A percentile compares a stretch with the other conserved stretches of the same genome.
phyloP scores from a whole-genome alignment of 2,113 vertebrate genomes.

The Sebastes schlegelii region DNA sequence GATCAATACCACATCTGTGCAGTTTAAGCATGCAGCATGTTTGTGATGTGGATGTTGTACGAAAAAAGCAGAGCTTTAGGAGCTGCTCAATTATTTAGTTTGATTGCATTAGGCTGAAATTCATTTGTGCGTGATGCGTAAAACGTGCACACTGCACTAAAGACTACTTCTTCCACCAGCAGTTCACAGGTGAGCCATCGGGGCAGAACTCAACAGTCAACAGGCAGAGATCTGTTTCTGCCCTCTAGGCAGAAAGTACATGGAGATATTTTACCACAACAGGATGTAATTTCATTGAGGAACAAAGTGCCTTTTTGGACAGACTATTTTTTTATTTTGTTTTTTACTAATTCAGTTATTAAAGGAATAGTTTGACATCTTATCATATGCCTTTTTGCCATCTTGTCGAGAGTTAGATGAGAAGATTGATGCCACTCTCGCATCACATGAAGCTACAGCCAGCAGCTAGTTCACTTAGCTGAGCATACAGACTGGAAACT shows the following conservation, averaged over 20 bases:
- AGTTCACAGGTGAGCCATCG: neutral
- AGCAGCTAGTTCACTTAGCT: neutral
- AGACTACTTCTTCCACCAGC: slow-evolving; percentile 6
- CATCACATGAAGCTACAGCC: neutral
- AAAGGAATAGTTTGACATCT: neutral
- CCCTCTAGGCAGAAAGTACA: neutral
- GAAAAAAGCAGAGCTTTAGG: neutral
- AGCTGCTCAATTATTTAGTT: neutral
- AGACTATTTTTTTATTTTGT: neutral
- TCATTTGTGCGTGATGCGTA: slow-evolving; percentile 27
- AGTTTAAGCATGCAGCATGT: neutral
- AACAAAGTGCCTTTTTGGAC: neutral
- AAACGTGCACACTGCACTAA: slow-evolving; percentile 15
- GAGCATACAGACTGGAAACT: neutral
- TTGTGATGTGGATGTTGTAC: neutral
- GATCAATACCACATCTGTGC: neutral
- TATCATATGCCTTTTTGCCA: neutral
- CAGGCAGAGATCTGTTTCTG: slow-evolving; percentile 18
- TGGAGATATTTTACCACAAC: neutral
- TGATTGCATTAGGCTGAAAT: neutral
- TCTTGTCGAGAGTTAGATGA: neutral
- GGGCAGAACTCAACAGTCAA: slow-evolving; percentile 19
- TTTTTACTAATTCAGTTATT: neutral
- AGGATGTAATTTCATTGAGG: neutral
- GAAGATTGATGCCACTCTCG: neutral